Percentiles rank a stretch among this genome's conserved stretches.
phyloP scores from a whole-genome alignment of 2,113 vertebrate genomes.

The Podiceps cristatus region DNA sequence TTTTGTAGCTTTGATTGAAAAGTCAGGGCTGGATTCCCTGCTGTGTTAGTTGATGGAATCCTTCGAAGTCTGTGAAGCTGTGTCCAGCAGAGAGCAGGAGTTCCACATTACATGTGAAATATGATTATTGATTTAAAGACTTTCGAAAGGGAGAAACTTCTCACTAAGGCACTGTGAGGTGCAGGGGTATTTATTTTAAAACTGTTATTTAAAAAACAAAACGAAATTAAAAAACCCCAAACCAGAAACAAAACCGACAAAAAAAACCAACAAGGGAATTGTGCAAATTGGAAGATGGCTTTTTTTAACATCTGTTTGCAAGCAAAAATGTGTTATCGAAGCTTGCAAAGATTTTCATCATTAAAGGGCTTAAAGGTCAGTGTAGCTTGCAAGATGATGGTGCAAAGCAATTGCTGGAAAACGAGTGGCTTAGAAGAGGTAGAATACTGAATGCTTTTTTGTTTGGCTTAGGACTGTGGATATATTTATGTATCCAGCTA shows the following conservation, averaged over 20 bases:
- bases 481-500: not conserved
- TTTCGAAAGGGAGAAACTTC: not conserved
- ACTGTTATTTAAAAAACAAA: not conserved
- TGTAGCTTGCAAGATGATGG: not conserved
- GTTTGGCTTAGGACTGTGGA: not conserved
- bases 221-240: not conserved
- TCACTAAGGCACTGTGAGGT: not conserved
- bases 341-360: not conserved
- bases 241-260: not conserved
- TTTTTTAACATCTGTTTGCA: not conserved
- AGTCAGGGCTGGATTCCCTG: not conserved
- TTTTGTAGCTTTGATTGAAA: not conserved
- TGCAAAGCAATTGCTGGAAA: not conserved
- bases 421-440: not conserved
- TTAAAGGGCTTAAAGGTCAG: not conserved
- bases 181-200: not conserved
- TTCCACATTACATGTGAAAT: not conserved
- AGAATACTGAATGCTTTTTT: not conserved
- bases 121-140: not conserved
- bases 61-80: not conserved
- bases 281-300: not conserved
- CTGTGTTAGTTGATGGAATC: not conserved
- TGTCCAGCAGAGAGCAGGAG: slow-evolving; percentile 51
- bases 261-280: not conserved
- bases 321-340: not conserved